A percentile compares a stretch with the other conserved stretches of the same genome.
Evolutionary conservation across 2,888 invertebrate species (phyloP).

Genomic region (Euspilapteryx auroguttella): DNA sequence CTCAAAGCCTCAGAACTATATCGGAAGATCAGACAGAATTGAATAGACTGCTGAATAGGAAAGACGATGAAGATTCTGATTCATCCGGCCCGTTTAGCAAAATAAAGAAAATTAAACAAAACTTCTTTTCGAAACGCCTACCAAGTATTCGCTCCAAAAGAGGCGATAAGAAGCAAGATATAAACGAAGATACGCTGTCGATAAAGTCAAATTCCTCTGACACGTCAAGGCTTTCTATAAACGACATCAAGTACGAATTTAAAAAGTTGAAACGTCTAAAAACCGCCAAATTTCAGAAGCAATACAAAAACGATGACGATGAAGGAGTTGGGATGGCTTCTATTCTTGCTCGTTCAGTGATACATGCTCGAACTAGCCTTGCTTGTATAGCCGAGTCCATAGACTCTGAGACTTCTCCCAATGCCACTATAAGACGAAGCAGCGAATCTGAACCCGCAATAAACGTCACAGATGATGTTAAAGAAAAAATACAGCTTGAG

Average conservation of each 20-base stretch:
- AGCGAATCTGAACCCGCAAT: conserved; percentile 43
- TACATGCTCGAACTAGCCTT: conserved; percentile 60
- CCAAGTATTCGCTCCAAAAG: conserved; percentile 59
- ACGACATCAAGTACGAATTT: conserved; percentile 39
- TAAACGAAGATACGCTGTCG: conserved; percentile 46
- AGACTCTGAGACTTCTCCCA: conserved; percentile 45
- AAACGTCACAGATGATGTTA: conserved; percentile 24
- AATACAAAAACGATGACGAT: conserved; percentile 25
- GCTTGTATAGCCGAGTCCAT: conserved; percentile 61
- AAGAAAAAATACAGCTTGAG: conserved; percentile 8
- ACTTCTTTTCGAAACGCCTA: conserved; percentile 65
- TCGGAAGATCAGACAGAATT: conserved; percentile 44
- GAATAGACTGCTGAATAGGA: conserved; percentile 54
- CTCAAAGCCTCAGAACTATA: conserved; percentile 34
- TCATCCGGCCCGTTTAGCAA: conserved; percentile 48
- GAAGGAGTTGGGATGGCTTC: conserved; percentile 67
- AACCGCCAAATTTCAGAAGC: conserved; percentile 19
- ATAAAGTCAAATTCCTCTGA: conserved; percentile 54
- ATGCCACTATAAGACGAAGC: conserved; percentile 31
- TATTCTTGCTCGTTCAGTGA: conserved; percentile 66
- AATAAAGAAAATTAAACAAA: conserved; percentile 64
- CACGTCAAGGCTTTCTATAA: conserved; percentile 39
- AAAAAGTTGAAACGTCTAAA: conserved; percentile 43
- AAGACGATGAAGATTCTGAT: conserved; percentile 48
- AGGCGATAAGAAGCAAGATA: conserved; percentile 21